Base-by-base conservation (phyloP, 2,113 vertebrate species). In the Oryzias curvinotus region DNA sequence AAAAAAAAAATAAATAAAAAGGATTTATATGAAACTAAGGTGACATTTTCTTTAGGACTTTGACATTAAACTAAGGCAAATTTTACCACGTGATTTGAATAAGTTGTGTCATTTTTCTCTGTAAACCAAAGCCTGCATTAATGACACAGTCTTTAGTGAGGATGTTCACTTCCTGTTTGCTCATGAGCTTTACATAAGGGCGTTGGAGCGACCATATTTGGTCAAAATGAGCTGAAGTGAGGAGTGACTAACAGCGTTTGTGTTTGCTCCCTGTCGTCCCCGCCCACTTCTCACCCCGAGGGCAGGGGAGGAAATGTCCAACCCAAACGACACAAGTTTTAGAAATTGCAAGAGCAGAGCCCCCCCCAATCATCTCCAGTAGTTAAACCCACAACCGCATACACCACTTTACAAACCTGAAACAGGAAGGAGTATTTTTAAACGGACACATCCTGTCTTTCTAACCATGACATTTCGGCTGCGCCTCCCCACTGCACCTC, bases 91-190 rank as follows among this genome's bases (percentile, higher is more conserved):
- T 30, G 16, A 62, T 15, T 36, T 1, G 42, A 14, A 0, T 7
- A 55, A 18, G 42, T 17, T 28, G 30, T 16, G 46, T 52, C 7
- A 51, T 5, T 47, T 16, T 36, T 28, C n/a, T 14, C 10, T 57
- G 14, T 62, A 57, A 26, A 48, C 28, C 30, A 43, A 28, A 73
- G 61, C 14, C 30, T n/a, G 56, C 5, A 0, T 16, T 30, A 54
- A 57, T 23, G 44, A 49, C 42, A 41, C 48, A 42, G 61, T 71
- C 30, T 78, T 56, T 25, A 65, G 64, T 67, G 68, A 69, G 77
- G 72, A 82, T 42, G 56, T 45, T 67, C 41, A 80, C 75, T 87
- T 90, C 89, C 89, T 87, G 85, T 81, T 83, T 71, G 72, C 47
- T 51, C 47, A 36, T 71, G 56, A 69, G 51, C 64, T 61, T 69